Percentiles rank a stretch among this genome's conserved stretches.
phyloP scores from a whole-genome alignment of 2,113 vertebrate genomes.

The Mungos mungo region DNA sequence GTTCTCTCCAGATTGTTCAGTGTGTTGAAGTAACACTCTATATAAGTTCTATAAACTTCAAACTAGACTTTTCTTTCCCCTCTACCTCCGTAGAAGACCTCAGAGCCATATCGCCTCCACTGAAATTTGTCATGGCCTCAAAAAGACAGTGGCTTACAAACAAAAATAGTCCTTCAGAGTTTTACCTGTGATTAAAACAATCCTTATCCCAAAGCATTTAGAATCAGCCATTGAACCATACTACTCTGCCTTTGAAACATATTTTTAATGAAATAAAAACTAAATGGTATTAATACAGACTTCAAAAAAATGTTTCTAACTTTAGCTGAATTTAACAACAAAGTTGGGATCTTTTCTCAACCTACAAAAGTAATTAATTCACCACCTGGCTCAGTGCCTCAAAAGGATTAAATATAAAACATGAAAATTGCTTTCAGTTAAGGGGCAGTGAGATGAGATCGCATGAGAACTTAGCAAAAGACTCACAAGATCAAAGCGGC shows the following conservation, averaged over 20 bases:
- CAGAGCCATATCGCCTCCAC: not conserved
- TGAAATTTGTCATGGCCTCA: not conserved
- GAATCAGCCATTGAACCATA: not conserved
- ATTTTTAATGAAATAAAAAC: conserved; percentile 62
- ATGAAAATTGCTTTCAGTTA: conserved; percentile 72
- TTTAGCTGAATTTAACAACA: conserved; percentile 62
- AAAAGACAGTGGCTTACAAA: conserved; percentile 15
- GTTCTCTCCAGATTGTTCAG: not conserved
- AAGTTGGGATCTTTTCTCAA: conserved; percentile 65
- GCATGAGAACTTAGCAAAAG: conserved; percentile 66
- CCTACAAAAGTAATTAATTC: conserved; percentile 70
- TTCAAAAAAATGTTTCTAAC: conserved; percentile 41
- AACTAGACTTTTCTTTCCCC: not conserved
- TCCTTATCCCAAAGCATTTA: conserved; percentile 9
- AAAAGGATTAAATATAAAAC: conserved; percentile 77
- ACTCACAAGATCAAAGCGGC: conserved; percentile 58
- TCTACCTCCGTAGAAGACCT: not conserved
- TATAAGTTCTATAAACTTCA: conserved; percentile 7
- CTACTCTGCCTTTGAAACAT: not conserved
- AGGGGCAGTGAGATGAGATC: conserved; percentile 63
- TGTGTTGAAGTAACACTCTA: not conserved
- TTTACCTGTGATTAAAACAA: not conserved
- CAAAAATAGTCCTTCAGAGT: not conserved
- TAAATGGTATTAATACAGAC: not conserved
- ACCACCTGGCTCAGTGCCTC: conserved; percentile 73